These are phyloP conservation scores for Lochmaea capreae DNA, from an alignment of 2,888 invertebrate species.

Conservation along the genomic window DNA sequence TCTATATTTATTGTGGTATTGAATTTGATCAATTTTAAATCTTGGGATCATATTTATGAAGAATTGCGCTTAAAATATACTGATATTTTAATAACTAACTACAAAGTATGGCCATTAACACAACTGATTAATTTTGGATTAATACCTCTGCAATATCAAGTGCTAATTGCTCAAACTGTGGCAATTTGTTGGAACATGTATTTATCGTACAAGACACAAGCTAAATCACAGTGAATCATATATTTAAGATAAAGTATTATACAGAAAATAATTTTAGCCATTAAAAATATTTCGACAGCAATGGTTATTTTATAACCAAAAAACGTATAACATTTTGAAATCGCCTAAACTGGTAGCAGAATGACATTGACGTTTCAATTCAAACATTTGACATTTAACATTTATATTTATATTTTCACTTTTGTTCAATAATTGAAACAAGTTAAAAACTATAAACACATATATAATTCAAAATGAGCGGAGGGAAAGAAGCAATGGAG, in stretches of 20 bases:
- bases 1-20: constrained; percentile 71
- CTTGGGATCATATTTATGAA: constrained; percentile 65
- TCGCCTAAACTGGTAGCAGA: background rate
- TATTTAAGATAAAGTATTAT: no score
- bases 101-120: constrained; percentile 85
- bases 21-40: constrained; percentile 72
- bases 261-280: no score
- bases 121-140: constrained; percentile 88
- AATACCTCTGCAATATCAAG: constrained; percentile 86
- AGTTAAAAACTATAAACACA: background rate
- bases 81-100: constrained; percentile 76
- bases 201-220: constrained; percentile 76
- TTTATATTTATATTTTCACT: background rate
- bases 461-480: constrained; percentile 61
- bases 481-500: constrained; percentile 57
- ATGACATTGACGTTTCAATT: background rate
- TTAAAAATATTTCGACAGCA: no score
- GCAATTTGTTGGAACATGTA: constrained; percentile 90
- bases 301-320: no score
- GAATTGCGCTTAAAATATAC: constrained; percentile 73
- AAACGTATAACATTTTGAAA: no score
- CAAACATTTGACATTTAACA: background rate
- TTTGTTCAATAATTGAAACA: background rate
- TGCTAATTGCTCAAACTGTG: constrained; percentile 80
- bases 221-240: no score